phyloP scores from a whole-genome alignment of 2,888 invertebrate species.

The Drosophila bunnanda region DNA sequence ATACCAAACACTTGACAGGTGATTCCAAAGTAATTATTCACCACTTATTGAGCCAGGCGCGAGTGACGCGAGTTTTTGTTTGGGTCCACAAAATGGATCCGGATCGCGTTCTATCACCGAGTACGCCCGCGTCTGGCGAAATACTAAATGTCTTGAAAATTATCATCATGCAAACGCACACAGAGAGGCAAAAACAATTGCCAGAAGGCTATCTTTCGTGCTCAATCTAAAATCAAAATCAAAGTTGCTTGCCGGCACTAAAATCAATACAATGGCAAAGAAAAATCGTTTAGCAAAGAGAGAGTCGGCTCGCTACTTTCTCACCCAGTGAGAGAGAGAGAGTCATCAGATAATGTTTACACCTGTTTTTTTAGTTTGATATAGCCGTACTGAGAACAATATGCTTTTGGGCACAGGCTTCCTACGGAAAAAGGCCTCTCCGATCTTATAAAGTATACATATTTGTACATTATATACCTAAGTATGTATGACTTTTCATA shows the following conservation, averaged over 20 bases:
- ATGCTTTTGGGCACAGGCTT: neutral
- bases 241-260: conserved; percentile 42
- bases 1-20: conserved; percentile 24
- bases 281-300: conserved; percentile 2
- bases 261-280: conserved; percentile 61
- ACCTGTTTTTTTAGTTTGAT: neutral
- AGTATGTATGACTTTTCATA: neutral
- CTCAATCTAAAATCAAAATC: conserved; percentile 37
- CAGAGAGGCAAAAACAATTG: conserved; percentile 46
- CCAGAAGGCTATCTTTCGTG: conserved; percentile 38
- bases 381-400: neutral
- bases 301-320: conserved; percentile 6
- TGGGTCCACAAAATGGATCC: conserved; percentile 18
- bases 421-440: neutral
- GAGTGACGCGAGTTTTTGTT: conserved; percentile 2
- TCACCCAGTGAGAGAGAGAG: neutral
- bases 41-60: neutral
- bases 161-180: conserved; percentile 39
- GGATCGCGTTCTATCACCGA: conserved; percentile 41
- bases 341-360: neutral
- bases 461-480: too few species aligned
- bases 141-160: conserved; percentile 51
- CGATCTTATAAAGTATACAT: neutral
- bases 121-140: conserved; percentile 47
- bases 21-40: conserved; percentile 19